Base-by-base conservation (phyloP, 2,113 vertebrate species). In the Pitta sordida region DNA sequence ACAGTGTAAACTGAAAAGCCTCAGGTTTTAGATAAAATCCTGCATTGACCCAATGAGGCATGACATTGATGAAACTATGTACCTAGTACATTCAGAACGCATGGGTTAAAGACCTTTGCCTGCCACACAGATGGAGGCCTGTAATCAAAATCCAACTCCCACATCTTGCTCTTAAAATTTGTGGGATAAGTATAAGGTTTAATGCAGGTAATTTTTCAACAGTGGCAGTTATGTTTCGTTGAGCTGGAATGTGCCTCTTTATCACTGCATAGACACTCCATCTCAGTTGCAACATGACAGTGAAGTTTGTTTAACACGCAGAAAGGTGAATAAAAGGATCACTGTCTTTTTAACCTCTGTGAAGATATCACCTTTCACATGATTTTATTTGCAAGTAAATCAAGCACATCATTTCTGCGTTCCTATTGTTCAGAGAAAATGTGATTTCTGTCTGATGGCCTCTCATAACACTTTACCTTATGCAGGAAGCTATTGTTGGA, bases 131-230 rank as follows among this genome's bases (percentile, higher is more conserved):
- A 95, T 89, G 97, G 96, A 97, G 56, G 77, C 92, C 80, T 93
- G 92, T 88, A 96, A 96, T 96, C 96, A 94, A 92, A 94, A 95
- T 96, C 91, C 76, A 85, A 97, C 97, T 97, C 97, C 97, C 95
- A 95, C 95, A 91, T 97, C 94, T 96, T 86, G 73, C 91, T 96
- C 91, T 96, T 95, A 88, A 94, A 93, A 77, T 96, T 14, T 90
- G 79, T 80, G 88, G 91, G 82, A 76, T 94, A 96, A 97, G 89
- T 93, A 69, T 94, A 93, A 83, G 90, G 86, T 96, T 94, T 96
- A 95, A 95, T 97, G 95, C 94, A 97, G 95, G 93, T 96, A 93
- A 95, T 95, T 97, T 97, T 97, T 97, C 95, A 96, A 51, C 86
- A 89, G 73, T 96, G 95, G 91, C 96, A 96, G 84, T 95, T 97